Evolutionary conservation across 2,888 invertebrate species (phyloP), one percentile per base, ranked within the genome.

Genomic region (Xanthia icteritia): DNA sequence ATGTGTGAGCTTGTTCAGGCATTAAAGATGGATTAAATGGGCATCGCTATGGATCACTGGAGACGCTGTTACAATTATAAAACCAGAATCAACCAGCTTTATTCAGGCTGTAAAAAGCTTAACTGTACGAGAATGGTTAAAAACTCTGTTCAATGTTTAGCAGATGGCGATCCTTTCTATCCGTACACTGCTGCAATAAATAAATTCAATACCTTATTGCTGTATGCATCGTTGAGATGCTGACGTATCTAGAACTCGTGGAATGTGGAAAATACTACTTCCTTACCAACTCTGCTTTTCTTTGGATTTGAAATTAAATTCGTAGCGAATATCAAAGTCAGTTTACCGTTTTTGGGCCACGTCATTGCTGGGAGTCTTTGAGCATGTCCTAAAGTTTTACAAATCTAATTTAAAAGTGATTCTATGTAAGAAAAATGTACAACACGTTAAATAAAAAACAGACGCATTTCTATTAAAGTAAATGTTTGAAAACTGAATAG

Each of bases 151-250:
- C 42, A 79, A 82, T 61, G 17, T 63, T 70, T 58, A 67, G 66
- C 58, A 56, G 58, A 48, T 36, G 36, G 23, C 17, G 61, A 60
- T 81, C 23, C 45, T 71, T 63, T 81, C 45, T 71, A 65, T 75
- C 48, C 63, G 15, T 58, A 56, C 61, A n/a, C 60, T 71, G 39
- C 71, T 72, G 77, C 71, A 82, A 48, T 72, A 72, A 56, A 86
- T 77, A 83, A 74, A 86, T 86, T 71, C 86, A 77, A 74, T 86
- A 86, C 27, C 73, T 86, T 74, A 82, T 74, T 61, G 83, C 83
- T 70, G 74, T 74, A 72, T 69, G 78, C 71, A 56, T 75, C 83
- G 83, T 69, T 70, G 74, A 86, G 74, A 83, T 75, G 86, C 86
- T 86, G 83, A 86, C 86, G 68, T 86, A 86, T 86, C 68, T 72